Base-by-base conservation (phyloP, 2,113 vertebrate genomes). In the Chinchilla lanigera region DNA sequence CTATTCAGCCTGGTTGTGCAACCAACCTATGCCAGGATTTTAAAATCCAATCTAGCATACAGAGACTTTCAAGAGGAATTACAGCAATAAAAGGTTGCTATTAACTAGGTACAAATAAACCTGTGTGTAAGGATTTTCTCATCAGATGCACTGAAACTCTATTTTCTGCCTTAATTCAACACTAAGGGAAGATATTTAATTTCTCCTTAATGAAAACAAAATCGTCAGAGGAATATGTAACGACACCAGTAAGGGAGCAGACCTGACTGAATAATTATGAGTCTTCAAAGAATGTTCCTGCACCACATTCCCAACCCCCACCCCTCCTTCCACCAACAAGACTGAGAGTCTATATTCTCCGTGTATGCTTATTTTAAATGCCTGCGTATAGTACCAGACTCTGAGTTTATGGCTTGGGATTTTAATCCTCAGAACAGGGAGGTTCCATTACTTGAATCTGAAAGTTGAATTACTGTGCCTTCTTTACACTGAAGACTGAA, bases 21-120 rank as follows among this genome's bases (percentile, higher is more conserved):
- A 96, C 93, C 63, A 78, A 77, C 30, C 60, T 88, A 84, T 0
- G 6, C 85, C 60, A 69, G 4, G 10, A 38, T 88, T 96, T 95
- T 97, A 82, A 95, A 96, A 96, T 97, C 97, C 94, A 96, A 88
- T 88, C 63, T 94, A 97, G 90, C 30, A 93, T 75, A 97, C 82
- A 87, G 1, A 97, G 47, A 86, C n/a, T 92, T 87, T 97, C 61
- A 60, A 90, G 93, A 97, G 84, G 52, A 96, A 95, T 5, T 80
- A 33, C 7, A 88, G 78, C 69, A 92, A 85, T 83, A 93, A 95
- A 97, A 95, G 56, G 67, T n/a, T 87, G 87, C 73, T 88, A 85
- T 90, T 94, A 94, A 97, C 87, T 33, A 92, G 58, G 60, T 60
- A 96, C 90, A 97, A 91, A 93, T 88, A 90, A 96, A 95, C 54